These are phyloP conservation scores for Drosophila ochracea DNA, from an alignment of 2,888 invertebrate genomes.

Conservation along the genomic window DNA sequence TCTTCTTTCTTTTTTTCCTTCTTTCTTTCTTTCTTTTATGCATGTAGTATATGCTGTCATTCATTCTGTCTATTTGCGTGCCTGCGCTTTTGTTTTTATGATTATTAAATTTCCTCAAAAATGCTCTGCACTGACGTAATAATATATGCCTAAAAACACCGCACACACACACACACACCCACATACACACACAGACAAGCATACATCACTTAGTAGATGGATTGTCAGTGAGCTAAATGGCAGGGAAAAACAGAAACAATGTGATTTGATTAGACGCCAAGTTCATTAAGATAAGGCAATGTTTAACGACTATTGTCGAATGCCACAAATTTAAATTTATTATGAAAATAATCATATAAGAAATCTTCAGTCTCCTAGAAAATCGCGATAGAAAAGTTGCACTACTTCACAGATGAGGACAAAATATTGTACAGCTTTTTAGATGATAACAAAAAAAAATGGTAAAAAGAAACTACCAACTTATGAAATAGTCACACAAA, in stretches of 20 bases:
- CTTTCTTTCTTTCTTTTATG: constrained; percentile 11
- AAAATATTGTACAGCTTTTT: neutral
- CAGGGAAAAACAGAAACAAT: constrained; percentile 21
- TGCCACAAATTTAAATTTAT: constrained; percentile 1
- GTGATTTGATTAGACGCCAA: constrained; percentile 61
- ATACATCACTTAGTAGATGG: constrained; percentile 10
- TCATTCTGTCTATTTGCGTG: constrained; percentile 42
- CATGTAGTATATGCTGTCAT: constrained; percentile 17
- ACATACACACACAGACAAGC: neutral
- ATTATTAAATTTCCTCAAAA: constrained; percentile 75
- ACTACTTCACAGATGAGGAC: neutral
- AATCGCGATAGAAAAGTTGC: neutral
- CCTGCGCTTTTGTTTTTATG: constrained; percentile 68
- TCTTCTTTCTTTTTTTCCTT: constrained; percentile 43
- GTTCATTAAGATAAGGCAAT: constrained; percentile 53
- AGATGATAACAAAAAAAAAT: neutral
- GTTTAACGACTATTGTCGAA: constrained; percentile 32
- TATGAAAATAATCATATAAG: constrained; percentile 15
- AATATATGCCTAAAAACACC: constrained; percentile 45
- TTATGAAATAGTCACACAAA: neutral
- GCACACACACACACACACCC: constrained; percentile 3
- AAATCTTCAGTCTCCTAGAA: neutral
- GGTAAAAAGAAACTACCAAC: neutral
- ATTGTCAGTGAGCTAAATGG: constrained; percentile 13
- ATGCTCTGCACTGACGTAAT: constrained; percentile 68